Evolutionary conservation across 2,113 vertebrate species (phyloP), one percentile per base, ranked within the genome.

Genomic region (Pseudopodoces humilis): DNA sequence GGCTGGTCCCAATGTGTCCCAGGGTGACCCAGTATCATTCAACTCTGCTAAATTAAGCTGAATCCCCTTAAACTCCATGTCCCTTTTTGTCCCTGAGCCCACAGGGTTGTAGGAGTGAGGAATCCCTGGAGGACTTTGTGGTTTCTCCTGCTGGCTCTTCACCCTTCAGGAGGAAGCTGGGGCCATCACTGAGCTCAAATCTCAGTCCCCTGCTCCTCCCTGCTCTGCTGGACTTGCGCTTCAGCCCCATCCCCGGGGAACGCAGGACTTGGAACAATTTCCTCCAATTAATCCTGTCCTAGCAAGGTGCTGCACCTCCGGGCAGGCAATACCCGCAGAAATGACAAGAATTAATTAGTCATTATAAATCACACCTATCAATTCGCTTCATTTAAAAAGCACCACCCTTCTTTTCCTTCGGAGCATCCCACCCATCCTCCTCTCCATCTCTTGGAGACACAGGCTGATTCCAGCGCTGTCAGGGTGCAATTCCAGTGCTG

Each of bases 41-140:
- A 21, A 44, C 64, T 50, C 24, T 43, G 39, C 37, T 62, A 27
- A 62, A 67, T 58, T 58, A 5, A 71, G 6, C 35, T 24, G 13
- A 24, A 20, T 37, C 68, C 18, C 46, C 27, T 56, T 17, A 6
- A 8, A 15, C 4, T 33, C 49, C 59, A 4, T 1, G 0, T 44
- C 24, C 37, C 53, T 63, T 59, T 55, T 46, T 27, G 39, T 44
- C 19, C 5, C 1, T 17, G 74, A 23, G 5, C 18, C 47, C 65
- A 13, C 15, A 21, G 52, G 15, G 43, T 1, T 82, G 71, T 24
- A 35, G 56, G 33, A 15, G 31, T 19, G 56, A 23, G 33, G 22
- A 50, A 11, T 30, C 59, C 76, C 46, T 39, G 68, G 13, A 63
- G 65, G 28, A 27, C 20, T 71, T 59, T 1, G 6, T 50, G 72